Evolutionary conservation across 23 tunicate genomes (phyloP).

Genomic region (Oikopleura dioica): DNA sequence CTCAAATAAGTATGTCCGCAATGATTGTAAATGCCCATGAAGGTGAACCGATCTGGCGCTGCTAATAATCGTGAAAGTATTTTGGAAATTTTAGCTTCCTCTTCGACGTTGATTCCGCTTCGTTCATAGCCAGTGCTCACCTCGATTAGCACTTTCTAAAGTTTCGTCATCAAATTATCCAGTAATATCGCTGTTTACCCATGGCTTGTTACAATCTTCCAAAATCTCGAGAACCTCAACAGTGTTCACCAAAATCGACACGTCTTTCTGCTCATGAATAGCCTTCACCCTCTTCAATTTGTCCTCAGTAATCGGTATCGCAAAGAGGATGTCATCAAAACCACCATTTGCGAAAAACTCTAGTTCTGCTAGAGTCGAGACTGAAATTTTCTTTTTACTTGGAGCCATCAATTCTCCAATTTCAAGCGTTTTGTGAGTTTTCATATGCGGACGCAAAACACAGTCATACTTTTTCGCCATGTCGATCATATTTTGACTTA

Average conservation of each 20-base stretch:
- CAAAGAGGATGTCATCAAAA: neutral
- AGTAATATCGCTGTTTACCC: too few relatives aligned
- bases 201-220: too few relatives aligned
- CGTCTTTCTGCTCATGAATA: too few relatives aligned
- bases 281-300: too few relatives aligned
- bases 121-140: neutral
- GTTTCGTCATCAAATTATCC: too few relatives aligned
- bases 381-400: neutral
- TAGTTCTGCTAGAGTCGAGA: neutral
- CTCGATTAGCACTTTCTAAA: constrained; percentile 2
- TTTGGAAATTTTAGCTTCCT: neutral
- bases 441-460: neutral
- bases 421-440: constrained; percentile 7
- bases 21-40: neutral
- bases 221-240: too few relatives aligned
- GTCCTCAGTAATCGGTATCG: neutral
- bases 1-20: constrained; percentile 8
- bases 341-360: constrained; percentile 9
- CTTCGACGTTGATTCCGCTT: neutral
- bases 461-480: neutral
- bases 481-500: too few relatives aligned
- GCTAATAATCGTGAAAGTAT: neutral
- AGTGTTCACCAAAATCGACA: too few relatives aligned
- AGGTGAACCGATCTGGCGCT: neutral
- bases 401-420: neutral